Base-by-base conservation (phyloP, 2,797 vertebrate genomes). In the Microhierax caerulescens region DNA sequence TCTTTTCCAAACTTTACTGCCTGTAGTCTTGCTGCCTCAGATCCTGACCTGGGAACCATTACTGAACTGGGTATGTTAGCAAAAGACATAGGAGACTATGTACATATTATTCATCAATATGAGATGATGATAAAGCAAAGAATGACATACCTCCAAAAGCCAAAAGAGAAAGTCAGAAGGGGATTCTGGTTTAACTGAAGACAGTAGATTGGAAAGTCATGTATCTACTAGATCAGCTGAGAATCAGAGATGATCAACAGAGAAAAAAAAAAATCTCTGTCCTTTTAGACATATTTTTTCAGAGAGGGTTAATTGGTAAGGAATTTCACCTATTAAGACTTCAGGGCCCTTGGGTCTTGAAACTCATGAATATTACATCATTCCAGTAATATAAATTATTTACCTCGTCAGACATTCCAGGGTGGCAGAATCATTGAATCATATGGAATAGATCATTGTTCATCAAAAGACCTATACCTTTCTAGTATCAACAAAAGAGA, bases 91-190 rank as follows among this genome's bases (percentile, higher is more conserved):
- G 15, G 8, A 39, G 12, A 39, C 16, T 45, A 27, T 7, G 17
- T 17, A 34, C 1, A 0, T 68, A 36, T 59, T 67, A 82, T 68
- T 43, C 41, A 53, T 19, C 0, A 0, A 20, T 10, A 28, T 37
- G 28, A 80, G 83, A 10, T 9, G 8, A 74, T 32, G 53, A 30
- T 56, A 93, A 96, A 77, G 10, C 2, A 53, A 73, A 65, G 36
- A 17, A 73, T 1, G 0, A 80, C 43, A 90, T 21, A 37, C 23
- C 18, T 64, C 30, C 18, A 51, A 84, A 92, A 74, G 14, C 8
- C 28, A 61, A 36, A 82, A 50, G 10, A 53, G 16, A 54, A 74
- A 48, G 30, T 13, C 4, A 69, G 21, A 80, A 28, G 13, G 17
- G 22, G 17, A 68, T 72, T 70, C 30, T 43, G 28, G 20, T 51